Percentiles rank a stretch among this genome's conserved stretches.
phyloP scores from a whole-genome alignment of 2,113 vertebrate genomes.

The Phylloscopus trochiloides region DNA sequence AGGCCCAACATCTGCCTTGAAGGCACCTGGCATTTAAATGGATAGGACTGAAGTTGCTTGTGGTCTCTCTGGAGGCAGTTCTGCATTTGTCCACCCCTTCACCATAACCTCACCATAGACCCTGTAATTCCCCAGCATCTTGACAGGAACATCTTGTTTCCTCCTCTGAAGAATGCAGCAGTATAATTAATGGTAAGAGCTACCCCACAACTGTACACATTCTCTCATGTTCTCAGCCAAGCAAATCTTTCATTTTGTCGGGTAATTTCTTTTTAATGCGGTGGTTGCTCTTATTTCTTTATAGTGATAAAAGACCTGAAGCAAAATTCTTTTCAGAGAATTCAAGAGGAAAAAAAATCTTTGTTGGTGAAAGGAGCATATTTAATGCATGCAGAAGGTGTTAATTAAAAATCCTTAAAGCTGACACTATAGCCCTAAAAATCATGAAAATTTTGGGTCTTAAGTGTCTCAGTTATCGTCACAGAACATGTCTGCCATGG shows the following conservation, averaged over 20 bases:
- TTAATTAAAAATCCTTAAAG: slow-evolving; percentile 67
- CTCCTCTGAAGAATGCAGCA: neutral
- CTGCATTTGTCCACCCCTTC: neutral
- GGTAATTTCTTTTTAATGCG: slow-evolving; percentile 60
- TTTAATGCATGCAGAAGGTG: slow-evolving; percentile 51
- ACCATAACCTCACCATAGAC: neutral
- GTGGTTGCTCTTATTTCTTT: slow-evolving; percentile 53
- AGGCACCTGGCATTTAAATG: neutral
- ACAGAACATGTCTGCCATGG: neutral
- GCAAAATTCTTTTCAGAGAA: slow-evolving; percentile 36
- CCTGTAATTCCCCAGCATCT: neutral
- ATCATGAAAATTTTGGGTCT: slow-evolving; percentile 24
- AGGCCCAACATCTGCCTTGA: neutral
- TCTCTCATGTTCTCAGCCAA: neutral
- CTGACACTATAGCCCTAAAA: slow-evolving; percentile 25
- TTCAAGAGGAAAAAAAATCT: slow-evolving; percentile 13
- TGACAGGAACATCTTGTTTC: neutral
- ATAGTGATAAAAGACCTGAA: slow-evolving; percentile 54
- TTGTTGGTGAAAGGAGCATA: slow-evolving; percentile 30
- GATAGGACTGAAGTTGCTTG: neutral
- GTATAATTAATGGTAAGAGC: slow-evolving; percentile 1
- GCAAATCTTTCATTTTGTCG: slow-evolving; percentile 55
- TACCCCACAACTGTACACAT: neutral
- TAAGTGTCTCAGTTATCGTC: slow-evolving; percentile 47
- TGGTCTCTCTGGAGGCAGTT: neutral